These are phyloP conservation scores for Carollia perspicillata DNA, from an alignment of 2,113 vertebrate genomes.

Conservation along the genomic window DNA sequence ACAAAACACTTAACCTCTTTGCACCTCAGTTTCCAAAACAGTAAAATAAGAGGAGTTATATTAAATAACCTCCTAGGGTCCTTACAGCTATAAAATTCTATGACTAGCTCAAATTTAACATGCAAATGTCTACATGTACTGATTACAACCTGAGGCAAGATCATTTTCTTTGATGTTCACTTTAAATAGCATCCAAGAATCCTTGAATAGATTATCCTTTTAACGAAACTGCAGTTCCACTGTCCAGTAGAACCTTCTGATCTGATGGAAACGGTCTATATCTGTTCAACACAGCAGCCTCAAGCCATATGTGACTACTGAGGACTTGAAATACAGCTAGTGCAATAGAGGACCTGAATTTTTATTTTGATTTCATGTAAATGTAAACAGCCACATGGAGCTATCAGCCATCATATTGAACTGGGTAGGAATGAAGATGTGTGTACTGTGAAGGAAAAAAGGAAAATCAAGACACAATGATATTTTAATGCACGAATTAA, in stretches of 20 bases:
- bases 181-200: constrained; percentile 46
- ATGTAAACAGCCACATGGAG: background rate
- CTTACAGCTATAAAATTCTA: constrained; percentile 40
- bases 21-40: constrained; percentile 29
- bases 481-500: background rate
- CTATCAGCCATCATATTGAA: background rate
- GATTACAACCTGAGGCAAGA: constrained; percentile 52
- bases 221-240: background rate
- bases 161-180: constrained; percentile 39
- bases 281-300: background rate
- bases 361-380: constrained; percentile 2
- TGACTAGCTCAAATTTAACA: constrained; percentile 41
- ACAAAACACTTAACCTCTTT: background rate
- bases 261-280: background rate
- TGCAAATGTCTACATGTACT: background rate
- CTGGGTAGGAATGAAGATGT: background rate
- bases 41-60: constrained; percentile 28
- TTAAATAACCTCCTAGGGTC: constrained; percentile 14
- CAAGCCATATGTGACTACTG: no score
- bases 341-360: background rate
- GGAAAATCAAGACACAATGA: background rate
- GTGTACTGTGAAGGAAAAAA: background rate
- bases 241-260: background rate
- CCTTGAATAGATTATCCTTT: background rate
- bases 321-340: background rate